These are phyloP conservation scores for Adelphocoris suturalis DNA, from an alignment of 2,888 invertebrate species.

Conservation along the genomic window DNA sequence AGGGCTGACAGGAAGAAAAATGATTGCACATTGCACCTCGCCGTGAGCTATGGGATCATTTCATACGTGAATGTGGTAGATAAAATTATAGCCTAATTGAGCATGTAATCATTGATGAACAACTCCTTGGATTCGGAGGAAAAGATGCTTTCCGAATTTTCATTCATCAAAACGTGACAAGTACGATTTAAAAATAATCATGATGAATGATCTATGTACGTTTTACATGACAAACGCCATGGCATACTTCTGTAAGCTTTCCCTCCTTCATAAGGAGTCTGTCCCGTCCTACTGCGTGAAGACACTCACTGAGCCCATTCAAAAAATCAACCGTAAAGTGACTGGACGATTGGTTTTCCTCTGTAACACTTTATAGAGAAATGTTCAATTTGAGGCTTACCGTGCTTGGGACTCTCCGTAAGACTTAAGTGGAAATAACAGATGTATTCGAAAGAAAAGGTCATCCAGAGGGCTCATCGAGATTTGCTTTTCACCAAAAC, in stretches of 20 bases:
- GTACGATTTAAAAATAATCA: slow-evolving; percentile 33
- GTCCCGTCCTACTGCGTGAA: slow-evolving; percentile 72
- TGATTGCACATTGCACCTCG: slow-evolving; percentile 34
- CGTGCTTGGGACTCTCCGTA: slow-evolving; percentile 43
- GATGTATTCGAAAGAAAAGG: not conserved
- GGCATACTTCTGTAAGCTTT: slow-evolving; percentile 51
- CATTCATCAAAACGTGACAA: slow-evolving; percentile 53
- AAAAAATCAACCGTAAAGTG: slow-evolving; percentile 73
- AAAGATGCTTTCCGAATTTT: slow-evolving; percentile 46
- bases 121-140: slow-evolving; percentile 61
- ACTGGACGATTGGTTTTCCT: slow-evolving; percentile 72
- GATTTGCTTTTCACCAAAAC: slow-evolving; percentile 50
- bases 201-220: slow-evolving; percentile 64
- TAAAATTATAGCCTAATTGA: slow-evolving; percentile 53
- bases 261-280: not conserved
- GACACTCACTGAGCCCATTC: slow-evolving; percentile 70
- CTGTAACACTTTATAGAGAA: slow-evolving; percentile 72
- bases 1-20: not conserved
- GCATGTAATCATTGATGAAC: slow-evolving; percentile 55
- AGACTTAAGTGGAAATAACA: slow-evolving; percentile 44
- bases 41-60: slow-evolving; percentile 59
- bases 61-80: slow-evolving; percentile 21
- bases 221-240: slow-evolving; percentile 70
- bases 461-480: slow-evolving; percentile 19
- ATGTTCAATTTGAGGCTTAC: slow-evolving; percentile 65